These are phyloP conservation scores for Slavum lentiscoides DNA, from an alignment of 2,888 invertebrate species.

Conservation along the genomic window DNA sequence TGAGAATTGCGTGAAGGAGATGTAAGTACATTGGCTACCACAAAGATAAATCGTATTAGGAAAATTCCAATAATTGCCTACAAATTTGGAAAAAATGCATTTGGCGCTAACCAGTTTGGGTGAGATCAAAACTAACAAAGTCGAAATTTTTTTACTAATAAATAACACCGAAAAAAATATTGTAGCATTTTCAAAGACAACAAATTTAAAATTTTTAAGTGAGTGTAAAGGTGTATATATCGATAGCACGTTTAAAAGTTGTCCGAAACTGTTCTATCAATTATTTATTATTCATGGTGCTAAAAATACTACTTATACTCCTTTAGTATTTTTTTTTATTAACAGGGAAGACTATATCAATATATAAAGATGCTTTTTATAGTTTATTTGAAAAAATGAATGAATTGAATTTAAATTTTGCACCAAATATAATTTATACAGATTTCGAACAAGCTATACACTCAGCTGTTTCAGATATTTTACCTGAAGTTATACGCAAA, in stretches of 20 bases:
- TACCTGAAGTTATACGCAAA: neutral
- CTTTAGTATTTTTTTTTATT: constrained; percentile 4
- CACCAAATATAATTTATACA: neutral
- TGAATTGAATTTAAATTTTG: constrained; percentile 6
- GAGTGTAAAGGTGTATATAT: constrained; percentile 5
- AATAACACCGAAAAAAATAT: constrained; percentile 4
- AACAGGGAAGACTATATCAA: neutral
- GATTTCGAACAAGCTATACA: constrained; percentile 5
- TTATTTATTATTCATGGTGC: too few relatives aligned
- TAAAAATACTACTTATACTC: neutral
- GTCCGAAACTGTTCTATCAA: too few relatives aligned
- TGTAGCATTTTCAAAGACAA: neutral
- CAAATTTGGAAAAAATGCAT: neutral
- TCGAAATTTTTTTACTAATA: neutral
- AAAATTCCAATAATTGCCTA: constrained; percentile 5
- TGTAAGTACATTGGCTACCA: too few relatives aligned
- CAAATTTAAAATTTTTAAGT: neutral
- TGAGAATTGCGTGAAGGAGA: too few relatives aligned
- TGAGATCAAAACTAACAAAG: neutral
- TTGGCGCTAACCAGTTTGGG: neutral
- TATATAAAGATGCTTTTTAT: neutral
- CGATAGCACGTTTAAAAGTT: constrained; percentile 12
- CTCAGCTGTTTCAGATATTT: too few relatives aligned
- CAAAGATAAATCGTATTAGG: too few relatives aligned
- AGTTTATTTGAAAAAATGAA: constrained; percentile 3